Evolutionary conservation across 1,140 invertebrate species (phyloP), one percentile per base, ranked within the genome.

Genomic region (Saccostrea echinata): DNA sequence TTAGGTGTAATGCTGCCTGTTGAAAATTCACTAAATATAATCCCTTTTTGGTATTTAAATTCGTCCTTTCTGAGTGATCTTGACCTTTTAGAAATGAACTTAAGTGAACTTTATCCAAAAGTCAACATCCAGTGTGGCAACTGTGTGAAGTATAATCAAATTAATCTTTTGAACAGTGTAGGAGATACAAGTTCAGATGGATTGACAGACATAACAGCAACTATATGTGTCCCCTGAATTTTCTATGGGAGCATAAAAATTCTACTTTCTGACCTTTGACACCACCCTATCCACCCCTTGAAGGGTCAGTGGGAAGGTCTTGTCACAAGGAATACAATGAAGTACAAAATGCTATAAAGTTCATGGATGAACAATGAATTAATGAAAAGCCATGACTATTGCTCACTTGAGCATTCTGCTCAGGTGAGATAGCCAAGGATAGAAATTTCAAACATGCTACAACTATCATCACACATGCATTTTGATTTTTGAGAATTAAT

Each of bases 211-310:
- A 57, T 57, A 57, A 57, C 9, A 57, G 55, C 55, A 57, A 57
- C 55, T 57, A 57, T 57, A 57, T 21, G 55, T 57, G 55, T 57
- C 13, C 55, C 55, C 55, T 57, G 55, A 57, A 57, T 57, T 57
- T 57, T 57, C 55, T 57, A 57, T 57, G 55, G 55, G 55, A 57
- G 55, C 55, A 57, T 57, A 57, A 57, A 57, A 57, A 57, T 57
- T 57, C 55, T 57, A 57, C 53, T 55, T 55, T 55, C 53, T 55
- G 53, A 55, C 55, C 55, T 57, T 57, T 13, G 55, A 57, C 55
- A 13, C 9, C 55, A 57, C 13, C 55, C 55, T 12, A 57, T 57
- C 55, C 13, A 57, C 55, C 55, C 55, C 13, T 57, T 9, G 13
- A 57, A 52, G 52, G 12, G 52, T 52, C 52, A 52, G 52, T 52